These are phyloP conservation scores for Pseudomyrmex gracilis DNA, from an alignment of 1,140 invertebrate genomes.

Conservation along the genomic window DNA sequence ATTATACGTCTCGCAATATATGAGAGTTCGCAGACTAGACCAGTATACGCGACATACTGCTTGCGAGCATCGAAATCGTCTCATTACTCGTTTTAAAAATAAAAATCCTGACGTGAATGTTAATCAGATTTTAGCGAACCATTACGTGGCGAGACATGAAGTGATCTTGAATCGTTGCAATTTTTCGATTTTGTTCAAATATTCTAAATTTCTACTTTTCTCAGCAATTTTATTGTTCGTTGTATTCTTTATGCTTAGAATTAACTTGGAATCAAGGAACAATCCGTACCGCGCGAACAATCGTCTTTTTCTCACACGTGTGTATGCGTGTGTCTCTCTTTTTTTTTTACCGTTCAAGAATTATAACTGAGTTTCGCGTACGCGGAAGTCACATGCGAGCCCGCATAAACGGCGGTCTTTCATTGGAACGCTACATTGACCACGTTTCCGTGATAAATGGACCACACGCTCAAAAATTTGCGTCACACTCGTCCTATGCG, in stretches of 20 bases:
- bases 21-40: neutral
- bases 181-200: neutral
- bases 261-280: too few species aligned
- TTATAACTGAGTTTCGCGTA: neutral
- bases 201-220: too few species aligned
- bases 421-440: constrained; percentile 7
- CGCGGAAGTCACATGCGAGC: constrained; percentile 9
- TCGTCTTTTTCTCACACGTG: neutral
- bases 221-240: too few species aligned
- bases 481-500: constrained; percentile 29
- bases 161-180: neutral
- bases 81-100: constrained; percentile 18
- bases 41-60: too few species aligned
- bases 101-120: neutral
- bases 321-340: too few species aligned
- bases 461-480: constrained; percentile 41
- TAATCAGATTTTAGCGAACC: neutral
- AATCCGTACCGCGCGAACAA: too few species aligned
- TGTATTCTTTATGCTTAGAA: too few species aligned
- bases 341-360: neutral
- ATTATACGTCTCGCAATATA: neutral
- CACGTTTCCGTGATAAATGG: constrained; percentile 19
- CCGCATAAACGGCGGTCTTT: neutral
- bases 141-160: neutral
- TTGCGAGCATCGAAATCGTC: constrained; percentile 10